Evolutionary conservation across 2,888 invertebrate species (phyloP), one percentile per base, ranked within the genome.

Genomic region (Trissolcus japonicus): DNA sequence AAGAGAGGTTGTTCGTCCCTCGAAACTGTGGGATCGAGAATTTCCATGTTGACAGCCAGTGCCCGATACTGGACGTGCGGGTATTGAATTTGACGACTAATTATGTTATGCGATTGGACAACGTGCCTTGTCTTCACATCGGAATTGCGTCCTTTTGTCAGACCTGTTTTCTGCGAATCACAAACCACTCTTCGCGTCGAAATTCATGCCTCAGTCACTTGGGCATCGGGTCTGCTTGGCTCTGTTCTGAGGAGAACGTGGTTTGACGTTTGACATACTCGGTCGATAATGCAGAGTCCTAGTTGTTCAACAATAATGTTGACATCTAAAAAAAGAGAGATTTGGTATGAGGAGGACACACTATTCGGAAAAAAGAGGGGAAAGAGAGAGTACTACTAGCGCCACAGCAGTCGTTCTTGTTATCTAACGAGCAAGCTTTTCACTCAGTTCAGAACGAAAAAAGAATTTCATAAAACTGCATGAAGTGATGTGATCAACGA

Each of bases 1-100:
- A 84, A 86, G 6, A 88, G 81, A 56, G 88, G 88, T 61, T 85
- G 86, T 78, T 89, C 87, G 72, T 89, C 88, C 62, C 86, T 84
- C 3, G 86, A 83, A 29, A 87, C 80, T 56, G 85, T 87, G 9
- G 88, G 86, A 82, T 88, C 88, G 48, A 89, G 73, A n/a, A 88
- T 84, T 81, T 88, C 88, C 88, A 89, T 86, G 61, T 7, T 75
- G 59, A 78, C 61, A 68, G 59, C 16, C 13, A 25, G 53, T 65
- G 55, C 54, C 13, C 19, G 16, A 16, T 46, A 16, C 16, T 46
- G 46, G 46, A 46, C 16, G n/a, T 46, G 1, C 0, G 16, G 14
- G 46, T 46, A n/a, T 16, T 16, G 7, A 46, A 46, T 16, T 46
- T 46, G 46, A 46, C 46, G 46, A 6, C 46, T 35, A 35, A 35